Conservation (phyloP, 2,113 vertebrate genomes). For the Oryzias celebensis region DNA sequence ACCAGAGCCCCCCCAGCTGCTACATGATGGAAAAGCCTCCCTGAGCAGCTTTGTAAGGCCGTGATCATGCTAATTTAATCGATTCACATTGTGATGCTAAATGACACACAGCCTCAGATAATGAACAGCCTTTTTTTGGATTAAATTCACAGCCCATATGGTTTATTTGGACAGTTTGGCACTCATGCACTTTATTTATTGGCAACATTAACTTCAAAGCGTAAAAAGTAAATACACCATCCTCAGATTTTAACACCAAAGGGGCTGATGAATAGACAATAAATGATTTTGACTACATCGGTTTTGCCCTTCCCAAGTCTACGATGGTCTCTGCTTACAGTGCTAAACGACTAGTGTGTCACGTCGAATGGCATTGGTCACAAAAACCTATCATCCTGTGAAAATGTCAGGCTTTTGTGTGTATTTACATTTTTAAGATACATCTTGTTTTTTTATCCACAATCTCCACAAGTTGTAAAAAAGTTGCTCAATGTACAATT, state of each 20-base stretch:
- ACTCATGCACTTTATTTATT: constrained; percentile 56
- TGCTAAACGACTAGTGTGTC: no score
- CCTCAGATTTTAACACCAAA: neutral
- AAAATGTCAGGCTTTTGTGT: no score
- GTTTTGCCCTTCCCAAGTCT: no score
- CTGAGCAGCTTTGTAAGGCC: constrained; percentile 45
- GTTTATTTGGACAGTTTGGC: constrained; percentile 44
- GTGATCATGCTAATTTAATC: constrained; percentile 67
- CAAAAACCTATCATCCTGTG: no score
- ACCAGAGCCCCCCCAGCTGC: constrained; percentile 42
- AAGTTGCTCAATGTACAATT: no score
- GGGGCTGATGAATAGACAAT: no score
- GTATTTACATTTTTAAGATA: no score
- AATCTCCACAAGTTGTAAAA: no score
- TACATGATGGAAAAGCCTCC: constrained; percentile 35
- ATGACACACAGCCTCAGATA: constrained; percentile 45
- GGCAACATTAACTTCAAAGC: constrained; percentile 47
- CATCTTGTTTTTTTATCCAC: no score
- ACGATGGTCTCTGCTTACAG: no score
- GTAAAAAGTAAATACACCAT: constrained; percentile 43
- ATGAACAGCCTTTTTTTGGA: constrained; percentile 31
- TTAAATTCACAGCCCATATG: constrained; percentile 53
- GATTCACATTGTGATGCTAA: constrained; percentile 74
- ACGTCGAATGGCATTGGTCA: no score
- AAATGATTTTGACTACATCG: no score